A percentile compares a stretch with the other conserved stretches of the same genome.
phyloP scores from a whole-genome alignment of 2,797 vertebrate species.

The Megaceryle alcyon region DNA sequence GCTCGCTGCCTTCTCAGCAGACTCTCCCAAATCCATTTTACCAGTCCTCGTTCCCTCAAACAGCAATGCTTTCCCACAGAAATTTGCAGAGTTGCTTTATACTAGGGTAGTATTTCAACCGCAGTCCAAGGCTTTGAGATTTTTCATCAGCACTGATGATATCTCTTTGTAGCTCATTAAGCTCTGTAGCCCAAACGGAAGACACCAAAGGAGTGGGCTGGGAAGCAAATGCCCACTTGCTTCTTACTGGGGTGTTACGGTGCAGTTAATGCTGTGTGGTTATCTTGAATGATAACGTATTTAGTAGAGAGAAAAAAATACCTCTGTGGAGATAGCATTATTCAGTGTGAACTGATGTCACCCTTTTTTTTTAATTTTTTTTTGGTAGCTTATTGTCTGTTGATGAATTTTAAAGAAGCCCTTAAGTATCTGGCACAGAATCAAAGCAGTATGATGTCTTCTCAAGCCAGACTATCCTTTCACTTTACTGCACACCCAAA shows the following conservation, averaged over 20 bases:
- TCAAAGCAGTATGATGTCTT: neutral
- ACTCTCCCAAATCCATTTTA: neutral
- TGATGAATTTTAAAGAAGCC: conserved; percentile 40
- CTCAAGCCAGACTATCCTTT: neutral
- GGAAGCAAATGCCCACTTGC: neutral
- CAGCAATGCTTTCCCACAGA: neutral
- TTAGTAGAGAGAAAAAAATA: neutral
- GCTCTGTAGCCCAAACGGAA: neutral
- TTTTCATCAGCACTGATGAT: neutral
- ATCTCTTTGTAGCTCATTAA: neutral
- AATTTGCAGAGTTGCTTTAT: neutral
- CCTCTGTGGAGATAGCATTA: neutral
- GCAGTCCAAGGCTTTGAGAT: neutral
- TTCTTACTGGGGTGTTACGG: neutral
- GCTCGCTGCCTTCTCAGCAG: neutral
- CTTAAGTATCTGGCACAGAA: conserved; percentile 32
- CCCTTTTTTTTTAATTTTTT: neutral
- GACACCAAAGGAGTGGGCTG: neutral
- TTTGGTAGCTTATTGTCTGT: neutral
- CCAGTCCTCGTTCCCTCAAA: neutral
- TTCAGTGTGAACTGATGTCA: neutral
- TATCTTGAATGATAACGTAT: neutral
- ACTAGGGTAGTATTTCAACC: neutral
- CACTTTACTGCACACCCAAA: neutral
- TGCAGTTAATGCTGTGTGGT: neutral